phyloP scores from a whole-genome alignment of 2,113 vertebrate species.

The Gavialis gangeticus region DNA sequence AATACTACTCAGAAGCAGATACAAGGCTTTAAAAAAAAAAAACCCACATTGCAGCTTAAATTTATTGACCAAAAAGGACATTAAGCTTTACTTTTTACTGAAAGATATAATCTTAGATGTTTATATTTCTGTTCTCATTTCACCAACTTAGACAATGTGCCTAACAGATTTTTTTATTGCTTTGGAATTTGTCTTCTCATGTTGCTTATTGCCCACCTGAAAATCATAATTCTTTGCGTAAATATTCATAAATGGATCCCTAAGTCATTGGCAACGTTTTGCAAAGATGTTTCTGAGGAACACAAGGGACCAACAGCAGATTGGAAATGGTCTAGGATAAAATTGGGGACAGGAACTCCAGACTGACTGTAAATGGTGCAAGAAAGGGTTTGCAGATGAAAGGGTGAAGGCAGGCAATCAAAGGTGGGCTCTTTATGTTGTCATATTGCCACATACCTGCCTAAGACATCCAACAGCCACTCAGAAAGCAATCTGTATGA shows the following conservation, averaged over 20 bases:
- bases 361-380: no score
- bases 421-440: no score
- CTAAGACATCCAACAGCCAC: no score
- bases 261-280: no score
- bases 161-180: not conserved
- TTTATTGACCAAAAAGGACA: not conserved
- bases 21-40: not conserved
- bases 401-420: no score
- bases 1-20: not conserved
- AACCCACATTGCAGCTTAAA: not conserved
- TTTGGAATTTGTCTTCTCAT: not conserved
- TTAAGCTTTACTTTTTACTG: fast-evolving
- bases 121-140: not conserved
- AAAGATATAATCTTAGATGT: not conserved
- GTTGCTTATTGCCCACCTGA: not conserved
- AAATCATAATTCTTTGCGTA: not conserved
- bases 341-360: no score
- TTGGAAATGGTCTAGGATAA: no score
- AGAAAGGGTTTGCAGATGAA: no score
- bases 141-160: not conserved
- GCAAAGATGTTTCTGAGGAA: no score
- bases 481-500: no score
- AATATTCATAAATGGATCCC: not conserved
- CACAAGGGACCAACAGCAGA: no score
- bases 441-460: no score